phyloP scores from a whole-genome alignment of 1,140 invertebrate genomes.

The Phocides pigmalion region DNA sequence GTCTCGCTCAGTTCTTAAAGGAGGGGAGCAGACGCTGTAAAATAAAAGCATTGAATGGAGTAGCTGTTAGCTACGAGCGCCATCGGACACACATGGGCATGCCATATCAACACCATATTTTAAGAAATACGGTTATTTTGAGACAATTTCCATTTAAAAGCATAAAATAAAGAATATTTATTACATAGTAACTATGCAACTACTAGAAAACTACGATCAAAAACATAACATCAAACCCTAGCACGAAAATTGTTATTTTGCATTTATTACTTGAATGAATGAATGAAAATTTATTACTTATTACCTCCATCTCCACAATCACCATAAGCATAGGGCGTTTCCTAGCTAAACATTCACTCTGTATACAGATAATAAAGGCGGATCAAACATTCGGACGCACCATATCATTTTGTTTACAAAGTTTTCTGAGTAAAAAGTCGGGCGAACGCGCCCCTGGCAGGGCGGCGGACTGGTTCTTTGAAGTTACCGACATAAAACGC shows the following conservation, averaged over 20 bases:
- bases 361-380: slow-evolving; percentile 79
- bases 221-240: neutral
- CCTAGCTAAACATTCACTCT: slow-evolving; percentile 70
- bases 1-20: slow-evolving; percentile 65
- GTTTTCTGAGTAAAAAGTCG: slow-evolving; percentile 81
- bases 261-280: too few species aligned
- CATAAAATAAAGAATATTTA: too few species aligned
- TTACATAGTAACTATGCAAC: too few species aligned
- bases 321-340: slow-evolving; percentile 66
- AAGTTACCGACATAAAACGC: slow-evolving; percentile 83
- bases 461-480: slow-evolving; percentile 74
- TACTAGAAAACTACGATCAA: too few species aligned
- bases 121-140: neutral
- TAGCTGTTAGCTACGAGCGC: slow-evolving; percentile 46
- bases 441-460: slow-evolving; percentile 70
- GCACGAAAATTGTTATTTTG: too few species aligned
- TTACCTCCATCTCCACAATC: slow-evolving; percentile 41
- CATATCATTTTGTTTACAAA: slow-evolving; percentile 83
- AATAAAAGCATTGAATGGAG: slow-evolving; percentile 81
- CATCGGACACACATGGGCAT: slow-evolving; percentile 44
- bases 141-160: too few species aligned
- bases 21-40: slow-evolving; percentile 60
- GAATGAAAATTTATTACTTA: too few species aligned
- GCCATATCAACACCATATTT: slow-evolving; percentile 27
- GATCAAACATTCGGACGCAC: slow-evolving; percentile 80